Conservation (phyloP, 2,888 invertebrate genomes). For the Scrobipalpa atriplicella region DNA sequence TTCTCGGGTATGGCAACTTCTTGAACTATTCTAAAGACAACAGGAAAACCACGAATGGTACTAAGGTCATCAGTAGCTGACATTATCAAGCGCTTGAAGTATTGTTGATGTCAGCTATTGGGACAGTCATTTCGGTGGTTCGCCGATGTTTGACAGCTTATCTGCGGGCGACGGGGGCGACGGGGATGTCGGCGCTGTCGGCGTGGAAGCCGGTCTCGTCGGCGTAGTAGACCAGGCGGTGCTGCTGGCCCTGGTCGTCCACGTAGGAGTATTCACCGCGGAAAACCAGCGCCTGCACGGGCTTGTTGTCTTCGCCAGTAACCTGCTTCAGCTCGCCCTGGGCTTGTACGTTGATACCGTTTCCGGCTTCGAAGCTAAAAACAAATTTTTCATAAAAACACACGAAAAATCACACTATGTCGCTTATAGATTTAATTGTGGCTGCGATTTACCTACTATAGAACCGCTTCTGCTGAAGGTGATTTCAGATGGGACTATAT, state of each 20-base stretch:
- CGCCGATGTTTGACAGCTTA: constrained; percentile 39
- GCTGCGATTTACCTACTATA: too few relatives aligned
- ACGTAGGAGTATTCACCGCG: constrained; percentile 84
- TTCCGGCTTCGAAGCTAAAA: constrained; percentile 78
- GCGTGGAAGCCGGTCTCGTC: constrained; percentile 86
- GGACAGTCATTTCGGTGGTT: constrained; percentile 37
- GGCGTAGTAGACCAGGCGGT: constrained; percentile 79
- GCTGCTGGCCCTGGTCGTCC: constrained; percentile 78
- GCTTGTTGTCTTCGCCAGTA: constrained; percentile 82
- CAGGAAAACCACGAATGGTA: constrained; percentile 29
- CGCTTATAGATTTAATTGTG: neutral
- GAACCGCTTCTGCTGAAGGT: neutral
- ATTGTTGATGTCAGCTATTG: constrained; percentile 27
- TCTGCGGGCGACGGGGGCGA: constrained; percentile 56
- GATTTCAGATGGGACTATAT: too few relatives aligned
- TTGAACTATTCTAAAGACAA: constrained; percentile 25
- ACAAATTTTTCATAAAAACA: neutral
- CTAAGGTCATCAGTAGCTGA: neutral
- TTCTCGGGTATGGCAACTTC: constrained; percentile 26
- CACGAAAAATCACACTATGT: neutral
- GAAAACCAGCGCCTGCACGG: constrained; percentile 78
- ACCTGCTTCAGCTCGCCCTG: constrained; percentile 64
- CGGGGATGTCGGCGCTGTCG: constrained; percentile 84
- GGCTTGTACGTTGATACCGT: constrained; percentile 80
- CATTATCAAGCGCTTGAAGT: constrained; percentile 6